These are phyloP conservation scores for Meda fulgida DNA, from an alignment of 2,797 vertebrate species.

Conservation along the genomic window DNA sequence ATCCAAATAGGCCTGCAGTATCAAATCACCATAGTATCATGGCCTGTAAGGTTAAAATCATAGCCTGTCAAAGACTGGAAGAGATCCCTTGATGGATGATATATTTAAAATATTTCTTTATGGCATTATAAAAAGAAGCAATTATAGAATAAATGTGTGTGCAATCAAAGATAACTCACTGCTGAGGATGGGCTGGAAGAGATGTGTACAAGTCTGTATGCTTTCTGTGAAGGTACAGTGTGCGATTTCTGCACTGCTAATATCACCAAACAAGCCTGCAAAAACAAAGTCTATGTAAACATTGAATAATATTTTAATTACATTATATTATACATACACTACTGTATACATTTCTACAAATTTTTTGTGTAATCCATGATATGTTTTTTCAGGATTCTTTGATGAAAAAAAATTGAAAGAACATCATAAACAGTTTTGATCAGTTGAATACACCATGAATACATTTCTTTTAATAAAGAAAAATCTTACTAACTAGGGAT, in stretches of 20 bases:
- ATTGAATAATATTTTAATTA: neutral
- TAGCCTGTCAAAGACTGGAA: neutral
- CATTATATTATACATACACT: neutral
- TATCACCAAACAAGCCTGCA: neutral
- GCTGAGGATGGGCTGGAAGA: neutral
- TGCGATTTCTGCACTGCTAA: neutral
- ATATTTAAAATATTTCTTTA: constrained; percentile 34
- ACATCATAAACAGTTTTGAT: neutral
- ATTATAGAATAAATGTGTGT: constrained; percentile 36
- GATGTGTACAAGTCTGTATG: neutral
- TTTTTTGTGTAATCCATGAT: neutral
- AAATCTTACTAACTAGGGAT: neutral
- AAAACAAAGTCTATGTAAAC: neutral
- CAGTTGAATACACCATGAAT: neutral
- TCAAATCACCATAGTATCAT: neutral
- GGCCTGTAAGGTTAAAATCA: neutral
- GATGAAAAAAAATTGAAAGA: neutral
- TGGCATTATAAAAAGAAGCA: constrained; percentile 13
- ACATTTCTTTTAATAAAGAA: neutral
- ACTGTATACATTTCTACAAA: neutral
- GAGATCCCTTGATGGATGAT: neutral
- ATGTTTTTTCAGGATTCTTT: neutral
- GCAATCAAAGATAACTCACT: constrained; percentile 29
- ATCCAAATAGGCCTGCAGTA: neutral
- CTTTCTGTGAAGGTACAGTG: constrained; percentile 6